These are phyloP conservation scores for Drosophila tsacasi DNA, from an alignment of 1,140 invertebrate species.

Conservation along the genomic window DNA sequence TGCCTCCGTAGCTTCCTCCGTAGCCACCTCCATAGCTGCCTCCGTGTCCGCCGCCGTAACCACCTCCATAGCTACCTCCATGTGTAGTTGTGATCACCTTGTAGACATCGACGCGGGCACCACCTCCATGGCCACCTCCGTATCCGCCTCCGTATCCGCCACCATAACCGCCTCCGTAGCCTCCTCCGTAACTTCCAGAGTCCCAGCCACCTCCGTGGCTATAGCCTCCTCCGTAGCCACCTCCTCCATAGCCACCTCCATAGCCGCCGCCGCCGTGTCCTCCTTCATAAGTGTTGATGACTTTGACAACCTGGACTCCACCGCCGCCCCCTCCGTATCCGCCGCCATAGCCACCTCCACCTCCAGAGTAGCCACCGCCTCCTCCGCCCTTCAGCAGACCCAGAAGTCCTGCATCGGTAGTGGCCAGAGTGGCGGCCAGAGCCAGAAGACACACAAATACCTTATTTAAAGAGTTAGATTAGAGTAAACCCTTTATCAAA, in stretches of 20 bases:
- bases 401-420: slow-evolving; percentile 68
- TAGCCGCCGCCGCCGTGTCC: slow-evolving; percentile 44
- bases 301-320: slow-evolving; percentile 37
- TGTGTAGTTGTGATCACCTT: slow-evolving; percentile 15
- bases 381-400: slow-evolving; percentile 66
- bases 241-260: slow-evolving; percentile 28
- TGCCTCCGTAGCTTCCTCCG: slow-evolving; percentile 33
- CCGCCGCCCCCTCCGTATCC: slow-evolving; percentile 30
- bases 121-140: slow-evolving; percentile 38
- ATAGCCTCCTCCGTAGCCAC: slow-evolving; percentile 21
- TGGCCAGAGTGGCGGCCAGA: slow-evolving; percentile 61
- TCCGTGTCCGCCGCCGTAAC: slow-evolving; percentile 34
- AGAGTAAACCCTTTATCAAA: slow-evolving; percentile 29
- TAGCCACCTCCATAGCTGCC: slow-evolving; percentile 40
- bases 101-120: slow-evolving; percentile 7
- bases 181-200: slow-evolving; percentile 35
- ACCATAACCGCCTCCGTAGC: slow-evolving; percentile 35
- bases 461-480: slow-evolving; percentile 38
- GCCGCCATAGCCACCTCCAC: slow-evolving; percentile 34
- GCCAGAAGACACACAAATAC: slow-evolving; percentile 75
- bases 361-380: slow-evolving; percentile 22
- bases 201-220: slow-evolving; percentile 28
- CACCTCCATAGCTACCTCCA: slow-evolving; percentile 32
- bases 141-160: slow-evolving; percentile 42
- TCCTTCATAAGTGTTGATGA: slow-evolving; percentile 30